Evolutionary conservation across 2,797 vertebrate species (phyloP).

Genomic region (Rhynchonycteris naso): DNA sequence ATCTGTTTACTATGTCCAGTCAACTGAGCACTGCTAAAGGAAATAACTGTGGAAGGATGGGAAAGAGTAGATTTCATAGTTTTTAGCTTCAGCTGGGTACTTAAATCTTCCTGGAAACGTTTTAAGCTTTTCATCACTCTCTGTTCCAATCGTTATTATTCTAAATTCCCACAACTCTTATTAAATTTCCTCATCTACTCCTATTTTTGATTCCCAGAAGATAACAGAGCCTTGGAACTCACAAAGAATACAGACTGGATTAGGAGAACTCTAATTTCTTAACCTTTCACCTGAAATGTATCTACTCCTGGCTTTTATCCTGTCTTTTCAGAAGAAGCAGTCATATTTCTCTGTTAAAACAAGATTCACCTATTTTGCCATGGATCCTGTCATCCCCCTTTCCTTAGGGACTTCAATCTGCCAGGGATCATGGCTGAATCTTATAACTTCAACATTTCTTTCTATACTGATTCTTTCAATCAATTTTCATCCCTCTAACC

Average conservation of each 20-base stretch:
- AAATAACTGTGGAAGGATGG: background rate
- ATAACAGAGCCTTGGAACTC: background rate
- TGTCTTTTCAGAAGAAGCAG: background rate
- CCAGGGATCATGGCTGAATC: background rate
- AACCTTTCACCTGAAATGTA: background rate
- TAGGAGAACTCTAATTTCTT: background rate
- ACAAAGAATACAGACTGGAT: background rate
- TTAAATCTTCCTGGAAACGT: conserved; percentile 31
- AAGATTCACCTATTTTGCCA: background rate
- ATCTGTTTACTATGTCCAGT: background rate
- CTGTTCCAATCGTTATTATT: background rate
- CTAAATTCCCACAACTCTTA: background rate
- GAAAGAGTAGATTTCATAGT: background rate
- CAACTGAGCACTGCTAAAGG: background rate
- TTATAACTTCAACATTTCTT: background rate
- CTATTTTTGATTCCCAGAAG: background rate
- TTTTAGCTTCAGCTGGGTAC: background rate
- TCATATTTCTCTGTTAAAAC: background rate
- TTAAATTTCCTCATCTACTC: background rate
- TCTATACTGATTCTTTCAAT: background rate
- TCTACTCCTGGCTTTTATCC: background rate
- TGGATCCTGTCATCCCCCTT: background rate
- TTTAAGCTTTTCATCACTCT: conserved; percentile 40
- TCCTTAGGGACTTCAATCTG: background rate
- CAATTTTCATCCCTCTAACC: background rate